phyloP scores from a whole-genome alignment of 2,888 invertebrate genomes.

The Conchocele bisecta region DNA sequence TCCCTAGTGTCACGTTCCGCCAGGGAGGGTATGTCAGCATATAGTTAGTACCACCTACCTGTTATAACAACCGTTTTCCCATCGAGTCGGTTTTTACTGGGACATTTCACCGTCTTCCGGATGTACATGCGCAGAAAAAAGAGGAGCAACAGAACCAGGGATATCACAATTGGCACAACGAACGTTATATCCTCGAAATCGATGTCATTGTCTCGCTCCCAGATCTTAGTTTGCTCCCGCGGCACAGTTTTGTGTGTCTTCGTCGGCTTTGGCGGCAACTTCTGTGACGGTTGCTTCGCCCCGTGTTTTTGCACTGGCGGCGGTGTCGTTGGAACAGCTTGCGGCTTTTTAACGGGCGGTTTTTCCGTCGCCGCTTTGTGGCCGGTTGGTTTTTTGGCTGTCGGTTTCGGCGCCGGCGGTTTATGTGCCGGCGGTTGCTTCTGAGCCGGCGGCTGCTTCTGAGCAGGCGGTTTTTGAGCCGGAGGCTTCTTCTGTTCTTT shows the following conservation, averaged over 20 bases:
- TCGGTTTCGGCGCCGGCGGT: too few relatives aligned
- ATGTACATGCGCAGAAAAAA: slow-evolving; percentile 72
- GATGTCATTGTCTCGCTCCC: slow-evolving; percentile 52
- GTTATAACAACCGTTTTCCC: slow-evolving; percentile 77
- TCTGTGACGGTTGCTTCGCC: neutral
- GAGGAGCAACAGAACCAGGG: slow-evolving; percentile 62
- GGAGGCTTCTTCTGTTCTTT: too few relatives aligned
- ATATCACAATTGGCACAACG: slow-evolving; percentile 66
- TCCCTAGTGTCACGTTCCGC: neutral
- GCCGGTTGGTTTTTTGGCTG: too few relatives aligned
- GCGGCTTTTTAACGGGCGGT: too few relatives aligned
- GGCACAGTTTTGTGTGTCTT: too few relatives aligned
- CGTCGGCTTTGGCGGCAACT: slow-evolving; percentile 2
- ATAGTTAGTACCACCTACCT: slow-evolving; percentile 57
- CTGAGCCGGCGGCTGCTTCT: too few relatives aligned
- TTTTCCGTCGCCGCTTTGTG: too few relatives aligned
- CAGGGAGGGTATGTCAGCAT: too few relatives aligned
- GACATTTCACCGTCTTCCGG: slow-evolving; percentile 69
- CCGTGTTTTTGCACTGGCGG: too few relatives aligned
- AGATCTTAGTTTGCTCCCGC: slow-evolving; percentile 36
- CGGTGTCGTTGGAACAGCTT: too few relatives aligned
- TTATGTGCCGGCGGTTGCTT: too few relatives aligned
- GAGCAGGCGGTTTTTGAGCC: too few relatives aligned
- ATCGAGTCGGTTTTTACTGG: slow-evolving; percentile 68
- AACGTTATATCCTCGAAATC: slow-evolving; percentile 61